Percentiles rank a stretch among this genome's conserved stretches.
These are phyloP conservation scores for Clamator glandarius DNA, from an alignment of 2,797 vertebrate species.

Conservation along the genomic window DNA sequence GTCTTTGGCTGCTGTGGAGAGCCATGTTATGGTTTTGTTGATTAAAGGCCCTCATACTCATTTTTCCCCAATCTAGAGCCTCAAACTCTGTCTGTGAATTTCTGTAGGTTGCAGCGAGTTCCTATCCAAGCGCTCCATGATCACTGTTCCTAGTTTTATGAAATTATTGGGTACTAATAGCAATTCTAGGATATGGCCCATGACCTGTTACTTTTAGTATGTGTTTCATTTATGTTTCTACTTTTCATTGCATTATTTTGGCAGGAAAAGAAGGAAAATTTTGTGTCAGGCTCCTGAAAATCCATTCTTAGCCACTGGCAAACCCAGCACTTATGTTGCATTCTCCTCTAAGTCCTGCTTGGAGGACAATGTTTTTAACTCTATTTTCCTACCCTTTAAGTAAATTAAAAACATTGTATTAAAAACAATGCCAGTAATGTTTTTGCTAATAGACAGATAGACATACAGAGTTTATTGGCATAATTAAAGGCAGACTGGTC, in stretches of 20 bases:
- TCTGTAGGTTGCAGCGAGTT: neutral
- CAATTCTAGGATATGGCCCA: neutral
- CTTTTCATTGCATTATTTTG: conserved; percentile 45
- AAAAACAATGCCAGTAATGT: conserved; percentile 52
- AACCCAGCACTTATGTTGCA: neutral
- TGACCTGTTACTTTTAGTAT: conserved; percentile 9
- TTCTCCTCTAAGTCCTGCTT: neutral
- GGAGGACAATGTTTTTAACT: conserved; percentile 43
- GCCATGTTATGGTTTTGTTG: accelerated
- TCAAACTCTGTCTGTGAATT: neutral
- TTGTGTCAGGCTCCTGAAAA: conserved; percentile 26
- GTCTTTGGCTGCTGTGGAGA: neutral
- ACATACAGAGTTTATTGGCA: conserved; percentile 38
- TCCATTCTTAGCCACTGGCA: conserved; percentile 24
- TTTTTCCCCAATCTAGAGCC: neutral
- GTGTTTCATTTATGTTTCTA: conserved; percentile 34
- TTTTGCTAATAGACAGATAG: conserved; percentile 57
- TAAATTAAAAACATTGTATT: conserved; percentile 59
- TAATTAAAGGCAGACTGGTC: conserved; percentile 63
- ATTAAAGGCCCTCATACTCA: neutral
- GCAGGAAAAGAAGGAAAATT: conserved; percentile 42
- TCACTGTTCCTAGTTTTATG: neutral
- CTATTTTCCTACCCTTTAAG: conserved; percentile 50
- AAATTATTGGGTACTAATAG: neutral
- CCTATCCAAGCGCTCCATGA: neutral